Percentiles rank a stretch among this genome's conserved stretches.
Evolutionary conservation across 1,140 invertebrate species (phyloP).

Genomic region (Bilobella aurantiaca): DNA sequence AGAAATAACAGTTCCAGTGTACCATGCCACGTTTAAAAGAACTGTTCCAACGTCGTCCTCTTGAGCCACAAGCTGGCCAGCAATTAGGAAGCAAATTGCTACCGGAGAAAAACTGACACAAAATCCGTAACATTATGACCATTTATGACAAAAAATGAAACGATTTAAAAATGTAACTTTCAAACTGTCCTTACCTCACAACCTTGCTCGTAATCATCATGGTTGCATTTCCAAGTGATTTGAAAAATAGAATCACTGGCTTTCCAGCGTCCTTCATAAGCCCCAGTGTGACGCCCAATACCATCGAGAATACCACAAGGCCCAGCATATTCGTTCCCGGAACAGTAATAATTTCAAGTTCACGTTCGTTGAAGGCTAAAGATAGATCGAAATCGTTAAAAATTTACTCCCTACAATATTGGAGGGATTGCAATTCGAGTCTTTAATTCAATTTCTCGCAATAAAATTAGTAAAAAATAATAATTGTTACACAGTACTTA

Average conservation of each 20-base stretch:
- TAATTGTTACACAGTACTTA: too few species aligned
- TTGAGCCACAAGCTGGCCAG: slow-evolving; percentile 47
- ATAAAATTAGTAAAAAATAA: too few species aligned
- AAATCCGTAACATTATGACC: too few species aligned
- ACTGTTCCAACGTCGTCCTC: slow-evolving; percentile 48
- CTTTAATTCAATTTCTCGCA: too few species aligned
- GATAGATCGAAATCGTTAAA: too few species aligned
- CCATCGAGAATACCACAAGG: slow-evolving; percentile 41
- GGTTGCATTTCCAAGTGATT: slow-evolving; percentile 40
- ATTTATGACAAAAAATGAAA: too few species aligned
- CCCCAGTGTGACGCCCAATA: slow-evolving; percentile 41
- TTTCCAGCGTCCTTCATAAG: slow-evolving; percentile 40
- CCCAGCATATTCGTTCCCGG: slow-evolving; percentile 41
- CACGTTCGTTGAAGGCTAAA: background rate
- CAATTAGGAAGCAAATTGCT: slow-evolving; percentile 52
- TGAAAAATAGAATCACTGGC: slow-evolving; percentile 41
- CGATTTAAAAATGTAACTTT: too few species aligned
- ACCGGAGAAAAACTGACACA: slow-evolving; percentile 48
- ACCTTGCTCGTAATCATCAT: slow-evolving; percentile 42
- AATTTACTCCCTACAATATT: background rate
- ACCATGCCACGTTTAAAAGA: slow-evolving; percentile 47
- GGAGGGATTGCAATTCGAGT: too few species aligned
- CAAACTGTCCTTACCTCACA: slow-evolving; percentile 40
- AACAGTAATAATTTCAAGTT: background rate
- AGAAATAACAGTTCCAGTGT: slow-evolving; percentile 47